Evolutionary conservation across 2,888 invertebrate species (phyloP).

Genomic region (Sminthurides aquaticus): DNA sequence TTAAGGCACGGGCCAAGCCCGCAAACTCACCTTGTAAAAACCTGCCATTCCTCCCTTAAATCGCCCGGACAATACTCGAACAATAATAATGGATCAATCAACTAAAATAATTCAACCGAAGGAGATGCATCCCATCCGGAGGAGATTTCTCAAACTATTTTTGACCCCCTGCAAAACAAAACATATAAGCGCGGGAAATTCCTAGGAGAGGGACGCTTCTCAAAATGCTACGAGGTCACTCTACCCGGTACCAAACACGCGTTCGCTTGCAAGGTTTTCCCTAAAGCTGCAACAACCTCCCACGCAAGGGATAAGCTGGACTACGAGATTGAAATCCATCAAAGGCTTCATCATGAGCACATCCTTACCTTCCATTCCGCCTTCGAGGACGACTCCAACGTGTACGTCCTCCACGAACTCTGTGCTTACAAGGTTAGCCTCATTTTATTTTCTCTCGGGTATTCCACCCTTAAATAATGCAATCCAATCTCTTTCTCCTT

Average conservation of each 20-base stretch:
- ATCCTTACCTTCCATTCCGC: conserved; percentile 90
- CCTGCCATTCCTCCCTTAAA: too few species aligned
- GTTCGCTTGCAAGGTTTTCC: conserved; percentile 94
- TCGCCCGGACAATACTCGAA: too few species aligned
- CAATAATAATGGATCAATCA: too few species aligned
- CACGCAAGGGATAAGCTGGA: conserved; percentile 97
- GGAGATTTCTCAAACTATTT: too few species aligned
- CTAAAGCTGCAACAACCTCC: conserved; percentile 81
- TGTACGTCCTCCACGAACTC: conserved; percentile 91
- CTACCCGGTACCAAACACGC: conserved; percentile 61
- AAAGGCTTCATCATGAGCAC: conserved; percentile 75
- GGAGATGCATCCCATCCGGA: too few species aligned
- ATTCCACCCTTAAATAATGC: too few species aligned
- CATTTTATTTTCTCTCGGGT: too few species aligned
- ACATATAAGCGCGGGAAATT: conserved; percentile 76
- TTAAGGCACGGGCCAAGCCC: too few species aligned
- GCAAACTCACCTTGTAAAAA: too few species aligned
- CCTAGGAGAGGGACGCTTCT: conserved; percentile 73
- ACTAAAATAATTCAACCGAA: too few species aligned
- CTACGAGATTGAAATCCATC: conserved; percentile 92
- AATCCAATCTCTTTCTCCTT: neutral
- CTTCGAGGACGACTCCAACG: conserved; percentile 86
- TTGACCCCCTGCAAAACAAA: too few species aligned
- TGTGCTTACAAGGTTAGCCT: conserved; percentile 90
- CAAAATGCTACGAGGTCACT: conserved; percentile 55